Conservation (phyloP, 2,888 invertebrate species). For the Adineta ricciae region DNA sequence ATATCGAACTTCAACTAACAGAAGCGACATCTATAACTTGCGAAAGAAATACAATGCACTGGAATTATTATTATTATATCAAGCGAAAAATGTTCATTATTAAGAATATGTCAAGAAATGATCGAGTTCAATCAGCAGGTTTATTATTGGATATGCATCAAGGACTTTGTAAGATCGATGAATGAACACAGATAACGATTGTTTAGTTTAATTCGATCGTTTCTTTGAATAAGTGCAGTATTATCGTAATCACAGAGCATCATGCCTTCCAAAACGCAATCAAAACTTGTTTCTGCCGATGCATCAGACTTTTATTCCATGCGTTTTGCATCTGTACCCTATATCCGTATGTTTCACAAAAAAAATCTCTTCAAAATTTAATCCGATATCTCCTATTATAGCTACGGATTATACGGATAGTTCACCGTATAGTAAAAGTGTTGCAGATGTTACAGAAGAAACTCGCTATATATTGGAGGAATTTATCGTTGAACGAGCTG, state of each 20-base stretch:
- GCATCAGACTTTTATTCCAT: background rate
- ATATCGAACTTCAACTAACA: too few species aligned
- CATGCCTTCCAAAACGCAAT: background rate
- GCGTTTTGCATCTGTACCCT: background rate
- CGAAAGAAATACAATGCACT: too few species aligned
- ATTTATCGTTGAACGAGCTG: background rate
- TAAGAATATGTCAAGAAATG: too few species aligned
- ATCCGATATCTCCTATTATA: background rate
- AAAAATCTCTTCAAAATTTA: background rate
- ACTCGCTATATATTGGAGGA: conserved; percentile 21
- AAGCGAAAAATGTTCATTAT: too few species aligned
- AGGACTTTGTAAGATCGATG: background rate
- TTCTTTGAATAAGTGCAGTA: background rate
- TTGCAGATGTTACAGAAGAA: conserved; percentile 7
- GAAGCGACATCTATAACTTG: too few species aligned
- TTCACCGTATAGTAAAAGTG: background rate
- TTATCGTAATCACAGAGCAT: background rate
- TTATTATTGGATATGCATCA: background rate
- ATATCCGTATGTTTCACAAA: background rate
- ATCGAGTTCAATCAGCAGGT: too few species aligned
- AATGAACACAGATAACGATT: too few species aligned
- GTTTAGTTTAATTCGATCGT: background rate
- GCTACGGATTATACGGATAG: background rate
- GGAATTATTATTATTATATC: too few species aligned
- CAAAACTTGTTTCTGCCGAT: background rate